Evolutionary conservation across 2,113 vertebrate genomes (phyloP), one percentile per base, ranked within the genome.

Genomic region (Pachyramphus minor): DNA sequence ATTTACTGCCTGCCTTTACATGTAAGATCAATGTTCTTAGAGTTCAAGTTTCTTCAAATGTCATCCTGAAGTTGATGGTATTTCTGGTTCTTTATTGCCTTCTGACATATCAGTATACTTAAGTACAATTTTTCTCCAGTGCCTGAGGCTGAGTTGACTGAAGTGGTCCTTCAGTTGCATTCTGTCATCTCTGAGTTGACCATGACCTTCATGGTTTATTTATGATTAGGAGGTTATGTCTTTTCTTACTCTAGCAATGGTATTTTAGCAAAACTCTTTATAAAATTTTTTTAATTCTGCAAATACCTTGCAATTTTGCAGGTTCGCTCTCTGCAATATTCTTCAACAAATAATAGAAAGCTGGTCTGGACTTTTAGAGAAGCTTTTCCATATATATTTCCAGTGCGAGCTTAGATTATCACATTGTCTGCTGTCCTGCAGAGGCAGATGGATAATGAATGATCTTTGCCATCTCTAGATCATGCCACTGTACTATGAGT

Each of bases 191-290:
- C 27, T 93, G 67, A 63, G 94, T 91, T 97, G 89, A 90, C 87
- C 93, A 89, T 35, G 89, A 96, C 95, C 94, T 96, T 97, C 95
- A 96, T 94, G 94, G 86, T 95, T 96, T 90, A 96, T 95, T 95
- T 96, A 95, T 95, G 52, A 91, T 86, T 81, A 80, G 53, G 56
- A 95, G 37, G 75, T 93, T 95, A 94, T 93, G 52, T 45, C 68
- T 88, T 71, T 64, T 47, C 66, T 90, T 88, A 47, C 33, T 92
- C 68, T 58, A 80, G 88, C 39, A 89, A 75, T 21, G 13, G 37
- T 68, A 82, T 93, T 95, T 89, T 78, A 68, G 42, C 0, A 5
- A 56, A 88, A 69, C 59, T 44, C 49, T 93, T 42, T 22, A 81
- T 24, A 86, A 55, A 86, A 78, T 84, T 35, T 88, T 88, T 76